Percentiles rank a stretch among this genome's conserved stretches.
These are phyloP conservation scores for Brachylomia viminalis DNA, from an alignment of 2,888 invertebrate genomes.

Conservation along the genomic window DNA sequence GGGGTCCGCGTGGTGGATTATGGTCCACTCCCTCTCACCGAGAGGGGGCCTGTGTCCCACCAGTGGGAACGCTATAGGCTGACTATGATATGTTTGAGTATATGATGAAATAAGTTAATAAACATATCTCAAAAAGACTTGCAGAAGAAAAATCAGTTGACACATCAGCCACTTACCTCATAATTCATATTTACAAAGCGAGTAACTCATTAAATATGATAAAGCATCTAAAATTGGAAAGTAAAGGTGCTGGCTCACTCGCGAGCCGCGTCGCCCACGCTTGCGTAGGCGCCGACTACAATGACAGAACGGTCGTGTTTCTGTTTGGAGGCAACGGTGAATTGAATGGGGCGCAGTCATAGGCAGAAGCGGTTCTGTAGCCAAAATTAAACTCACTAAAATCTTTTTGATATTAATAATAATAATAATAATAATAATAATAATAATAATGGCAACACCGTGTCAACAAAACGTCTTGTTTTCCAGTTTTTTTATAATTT, in stretches of 20 bases:
- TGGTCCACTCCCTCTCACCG: too few relatives aligned
- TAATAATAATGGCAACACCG: too few relatives aligned
- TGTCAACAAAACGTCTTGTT: too few relatives aligned
- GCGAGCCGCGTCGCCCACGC: conserved; percentile 67
- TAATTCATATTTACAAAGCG: conserved; percentile 58
- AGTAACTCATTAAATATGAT: conserved; percentile 57
- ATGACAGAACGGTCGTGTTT: conserved; percentile 69
- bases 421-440: too few relatives aligned
- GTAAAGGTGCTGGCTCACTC: conserved; percentile 72
- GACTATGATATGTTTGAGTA: too few relatives aligned
- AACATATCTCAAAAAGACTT: background rate
- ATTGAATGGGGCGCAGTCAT: conserved; percentile 12
- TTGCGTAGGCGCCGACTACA: conserved; percentile 76
- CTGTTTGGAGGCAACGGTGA: conserved; percentile 60
- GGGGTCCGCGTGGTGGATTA: too few relatives aligned
- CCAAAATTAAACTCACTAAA: background rate
- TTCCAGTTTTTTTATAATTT: too few relatives aligned
- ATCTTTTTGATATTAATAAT: background rate
- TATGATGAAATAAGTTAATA: too few relatives aligned
- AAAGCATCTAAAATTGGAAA: conserved; percentile 82
- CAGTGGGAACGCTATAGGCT: too few relatives aligned
- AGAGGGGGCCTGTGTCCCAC: too few relatives aligned
- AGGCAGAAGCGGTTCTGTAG: conserved; percentile 33
- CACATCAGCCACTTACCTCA: conserved; percentile 34
- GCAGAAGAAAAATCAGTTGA: background rate